Evolutionary conservation across 2,113 vertebrate species (phyloP).

Genomic region (Rhinolophus ferrumequinum): DNA sequence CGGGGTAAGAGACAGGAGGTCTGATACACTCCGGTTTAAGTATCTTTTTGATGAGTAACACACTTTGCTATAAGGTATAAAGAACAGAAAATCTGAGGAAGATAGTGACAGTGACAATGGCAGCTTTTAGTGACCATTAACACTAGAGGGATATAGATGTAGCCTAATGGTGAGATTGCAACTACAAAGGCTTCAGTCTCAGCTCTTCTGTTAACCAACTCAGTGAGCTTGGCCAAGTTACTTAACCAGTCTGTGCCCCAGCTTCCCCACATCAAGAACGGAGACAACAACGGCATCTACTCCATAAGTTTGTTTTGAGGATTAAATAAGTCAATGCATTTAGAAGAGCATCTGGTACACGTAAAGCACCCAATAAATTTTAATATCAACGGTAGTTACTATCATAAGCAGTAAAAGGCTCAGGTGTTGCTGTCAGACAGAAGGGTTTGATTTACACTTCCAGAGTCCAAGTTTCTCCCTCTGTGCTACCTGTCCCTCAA

Average conservation of each 20-base stretch:
- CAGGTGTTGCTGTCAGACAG: not conserved
- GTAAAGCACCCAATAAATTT: not conserved
- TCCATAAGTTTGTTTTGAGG: not conserved
- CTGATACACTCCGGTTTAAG: not conserved
- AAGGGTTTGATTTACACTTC: slow-evolving; percentile 5
- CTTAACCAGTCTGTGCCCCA: not conserved
- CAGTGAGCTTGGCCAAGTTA: not conserved
- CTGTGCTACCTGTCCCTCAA: not conserved
- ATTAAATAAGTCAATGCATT: not conserved
- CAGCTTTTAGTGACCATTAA: slow-evolving; percentile 5
- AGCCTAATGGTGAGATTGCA: not conserved
- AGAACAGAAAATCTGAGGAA: slow-evolving; percentile 35
- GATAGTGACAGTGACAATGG: not conserved
- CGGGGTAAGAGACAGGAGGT: not conserved
- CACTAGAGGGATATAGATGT: not conserved
- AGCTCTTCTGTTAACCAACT: slow-evolving; percentile 7
- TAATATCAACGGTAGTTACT: not conserved
- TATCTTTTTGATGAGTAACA: slow-evolving; percentile 21
- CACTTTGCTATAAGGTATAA: not conserved
- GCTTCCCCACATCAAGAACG: not conserved
- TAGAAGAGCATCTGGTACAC: not conserved
- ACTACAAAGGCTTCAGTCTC: not conserved
- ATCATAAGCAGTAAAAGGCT: slow-evolving; percentile 1
- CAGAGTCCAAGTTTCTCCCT: slow-evolving; percentile 7
- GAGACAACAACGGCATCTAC: not conserved